Conservation (phyloP, 2,888 invertebrate species). For the Rhamnusium bicolor region DNA sequence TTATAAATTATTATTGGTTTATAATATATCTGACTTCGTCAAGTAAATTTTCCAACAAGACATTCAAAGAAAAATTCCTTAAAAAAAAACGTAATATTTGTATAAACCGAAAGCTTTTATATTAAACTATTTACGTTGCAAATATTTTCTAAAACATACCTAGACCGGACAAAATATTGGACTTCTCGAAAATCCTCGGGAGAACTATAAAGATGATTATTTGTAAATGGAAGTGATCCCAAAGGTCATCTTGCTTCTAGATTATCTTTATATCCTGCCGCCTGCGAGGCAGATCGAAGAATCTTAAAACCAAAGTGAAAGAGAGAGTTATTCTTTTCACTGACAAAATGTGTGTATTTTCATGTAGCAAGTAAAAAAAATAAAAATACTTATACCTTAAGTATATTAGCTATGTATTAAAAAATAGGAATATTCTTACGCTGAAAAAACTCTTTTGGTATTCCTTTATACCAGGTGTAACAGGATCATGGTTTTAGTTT, state of each 20-base stretch:
- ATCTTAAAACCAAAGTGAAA: not conserved
- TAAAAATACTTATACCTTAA: not conserved
- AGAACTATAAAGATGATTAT: slow-evolving; percentile 12
- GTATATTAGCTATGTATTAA: too few relatives aligned
- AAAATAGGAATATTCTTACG: too few relatives aligned
- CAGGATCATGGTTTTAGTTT: too few relatives aligned
- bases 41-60: too few relatives aligned
- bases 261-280: slow-evolving; percentile 10
- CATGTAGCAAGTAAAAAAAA: not conserved
- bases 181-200: not conserved
- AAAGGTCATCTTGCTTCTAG: slow-evolving; percentile 6
- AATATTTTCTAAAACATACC: not conserved
- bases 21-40: too few relatives aligned
- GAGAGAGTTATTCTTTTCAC: not conserved
- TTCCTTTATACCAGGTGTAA: too few relatives aligned
- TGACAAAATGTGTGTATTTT: not conserved
- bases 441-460: too few relatives aligned
- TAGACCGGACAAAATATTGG: slow-evolving; percentile 15
- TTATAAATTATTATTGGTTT: too few relatives aligned
- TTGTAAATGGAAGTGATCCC: slow-evolving; percentile 18
- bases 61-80: too few relatives aligned
- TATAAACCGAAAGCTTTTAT: not conserved
- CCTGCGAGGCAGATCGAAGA: not conserved
- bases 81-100: too few relatives aligned
- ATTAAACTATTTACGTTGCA: not conserved